Evolutionary conservation across 2,888 invertebrate species (phyloP), one percentile per base, ranked within the genome.

Genomic region (Callyntrura guangdongensis): DNA sequence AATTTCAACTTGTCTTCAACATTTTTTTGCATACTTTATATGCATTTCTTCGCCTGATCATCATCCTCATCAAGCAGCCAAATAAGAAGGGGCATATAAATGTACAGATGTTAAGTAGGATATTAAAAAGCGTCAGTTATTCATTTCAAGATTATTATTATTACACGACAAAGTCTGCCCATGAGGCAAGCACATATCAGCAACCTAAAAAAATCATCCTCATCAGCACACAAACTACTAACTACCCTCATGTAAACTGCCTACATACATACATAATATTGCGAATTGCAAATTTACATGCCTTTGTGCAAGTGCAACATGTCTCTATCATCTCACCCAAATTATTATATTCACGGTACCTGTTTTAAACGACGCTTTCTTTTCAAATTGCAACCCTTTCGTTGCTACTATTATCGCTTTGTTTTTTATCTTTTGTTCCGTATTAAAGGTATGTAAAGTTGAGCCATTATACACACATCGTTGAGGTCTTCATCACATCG

Each of bases 81-180:
- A 53, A 27, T 12, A 79, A 25, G 27, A 47, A 14, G 12, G 17
- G 87, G 81, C 67, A 81, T 56, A 69, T 56, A 69, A 87, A 69
- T 69, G 69, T 81, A 81, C 69, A 87, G 67, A 81, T 87, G 87
- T 87, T 36, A 87, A 83, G 36, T 82, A 69, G 74, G 72, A 72
- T 83, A 82, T 83, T 88, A 88, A 88, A 88, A 82, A 82, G 88
- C 74, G 88, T 88, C 88, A 88, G 88, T 88, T 88, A 88, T 88
- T 88, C 74, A 11, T 81, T 81, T 72, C 83, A 72, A 88, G 88
- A 88, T 88, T 88, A 83, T 88, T 56, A 88, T 88, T 88, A 88
- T 88, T 88, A 88, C 83, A 83, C 59, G 83, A 45, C 72, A 56
- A 72, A 88, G 82, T 88, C 82, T 82, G 83, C 74, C 82, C 88